phyloP scores from a whole-genome alignment of 1,140 invertebrate genomes.

The Drosophila serrata region DNA sequence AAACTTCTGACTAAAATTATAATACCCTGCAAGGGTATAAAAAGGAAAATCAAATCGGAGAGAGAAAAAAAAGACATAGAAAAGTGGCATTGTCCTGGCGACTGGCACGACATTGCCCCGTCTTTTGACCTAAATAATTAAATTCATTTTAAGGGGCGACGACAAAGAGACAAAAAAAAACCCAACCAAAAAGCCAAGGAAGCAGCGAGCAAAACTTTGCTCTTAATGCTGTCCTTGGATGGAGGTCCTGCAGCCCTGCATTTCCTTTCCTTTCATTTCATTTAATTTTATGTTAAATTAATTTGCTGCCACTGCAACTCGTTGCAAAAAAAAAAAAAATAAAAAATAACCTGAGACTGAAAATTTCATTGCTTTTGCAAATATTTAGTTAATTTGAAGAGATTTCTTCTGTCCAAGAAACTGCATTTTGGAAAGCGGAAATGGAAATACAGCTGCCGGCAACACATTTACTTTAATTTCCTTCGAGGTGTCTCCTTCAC shows the following conservation, averaged over 20 bases:
- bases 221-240: constrained; percentile 56
- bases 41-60: constrained; percentile 11
- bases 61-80: constrained; percentile 17
- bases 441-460: constrained; percentile 38
- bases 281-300: constrained; percentile 83
- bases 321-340: constrained; percentile 11
- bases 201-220: constrained; percentile 52
- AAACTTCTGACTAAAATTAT: too few species aligned
- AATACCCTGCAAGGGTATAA: too few species aligned
- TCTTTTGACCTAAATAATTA: constrained; percentile 82
- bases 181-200: constrained; percentile 3
- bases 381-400: constrained; percentile 76
- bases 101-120: constrained; percentile 57
- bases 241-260: constrained; percentile 52
- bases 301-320: constrained; percentile 56
- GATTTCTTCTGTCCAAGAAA: constrained; percentile 36
- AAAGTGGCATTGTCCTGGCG: constrained; percentile 76
- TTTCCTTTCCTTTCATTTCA: constrained; percentile 66
- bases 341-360: constrained; percentile 51
- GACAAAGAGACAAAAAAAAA: constrained; percentile 22
- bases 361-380: constrained; percentile 67
- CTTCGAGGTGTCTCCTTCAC: constrained; percentile 11
- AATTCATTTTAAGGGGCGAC: constrained; percentile 61
- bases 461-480: constrained; percentile 38
- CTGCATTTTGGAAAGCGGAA: constrained; percentile 33